phyloP scores from a whole-genome alignment of 2,888 invertebrate genomes.

The Drosophila lacicola region DNA sequence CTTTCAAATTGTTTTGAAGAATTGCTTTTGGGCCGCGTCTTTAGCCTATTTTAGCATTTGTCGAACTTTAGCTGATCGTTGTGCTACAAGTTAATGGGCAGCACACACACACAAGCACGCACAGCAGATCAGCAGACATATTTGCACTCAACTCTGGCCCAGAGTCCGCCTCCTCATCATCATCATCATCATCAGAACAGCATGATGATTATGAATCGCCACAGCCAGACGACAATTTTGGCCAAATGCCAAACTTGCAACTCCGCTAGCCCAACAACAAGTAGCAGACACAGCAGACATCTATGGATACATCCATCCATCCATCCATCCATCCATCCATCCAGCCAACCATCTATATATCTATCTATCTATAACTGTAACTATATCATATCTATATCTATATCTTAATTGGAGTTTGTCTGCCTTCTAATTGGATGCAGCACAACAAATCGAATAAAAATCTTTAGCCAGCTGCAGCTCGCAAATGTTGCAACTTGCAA shows the following conservation, averaged over 20 bases:
- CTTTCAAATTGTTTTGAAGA: slow-evolving; percentile 37
- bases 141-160: slow-evolving; percentile 5
- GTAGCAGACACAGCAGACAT: slow-evolving; percentile 30
- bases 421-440: slow-evolving; percentile 47
- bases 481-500: slow-evolving; percentile 14
- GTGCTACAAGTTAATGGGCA: slow-evolving; percentile 22
- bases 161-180: slow-evolving; percentile 3
- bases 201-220: slow-evolving; percentile 25
- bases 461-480: slow-evolving; percentile 34
- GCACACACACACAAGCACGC: neutral
- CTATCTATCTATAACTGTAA: slow-evolving; percentile 24
- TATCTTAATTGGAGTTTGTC: slow-evolving; percentile 66
- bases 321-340: neutral
- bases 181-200: neutral
- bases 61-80: slow-evolving; percentile 45
- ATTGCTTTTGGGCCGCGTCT: neutral
- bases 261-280: slow-evolving; percentile 42
- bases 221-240: slow-evolving; percentile 60
- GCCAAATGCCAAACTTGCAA: slow-evolving; percentile 59
- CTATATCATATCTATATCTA: slow-evolving; percentile 29
- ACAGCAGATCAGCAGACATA: slow-evolving; percentile 40
- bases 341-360: slow-evolving; percentile 1
- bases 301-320: slow-evolving; percentile 3
- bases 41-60: slow-evolving; percentile 4
- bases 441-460: slow-evolving; percentile 32